A percentile compares a stretch with the other conserved stretches of the same genome.
phyloP scores from a whole-genome alignment of 2,797 vertebrate species.

The Passerculus sandwichensis region DNA sequence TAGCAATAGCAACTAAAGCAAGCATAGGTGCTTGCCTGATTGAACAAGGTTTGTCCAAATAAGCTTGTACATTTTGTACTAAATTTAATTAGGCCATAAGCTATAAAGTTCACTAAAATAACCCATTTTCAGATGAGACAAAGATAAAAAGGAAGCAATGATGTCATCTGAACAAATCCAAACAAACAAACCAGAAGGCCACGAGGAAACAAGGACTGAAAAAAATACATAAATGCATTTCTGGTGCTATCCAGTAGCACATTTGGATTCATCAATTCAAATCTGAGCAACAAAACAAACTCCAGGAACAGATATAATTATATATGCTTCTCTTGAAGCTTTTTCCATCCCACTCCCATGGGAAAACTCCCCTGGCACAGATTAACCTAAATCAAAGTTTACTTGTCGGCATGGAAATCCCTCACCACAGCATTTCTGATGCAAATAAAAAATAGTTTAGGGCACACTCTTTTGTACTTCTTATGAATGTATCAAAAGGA shows the following conservation, averaged over 20 bases:
- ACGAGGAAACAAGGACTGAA: not conserved
- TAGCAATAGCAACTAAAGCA: not conserved
- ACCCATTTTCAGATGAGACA: not conserved
- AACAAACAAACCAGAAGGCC: not conserved
- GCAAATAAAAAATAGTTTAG: not conserved
- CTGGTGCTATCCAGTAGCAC: not conserved
- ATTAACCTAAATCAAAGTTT: constrained; percentile 5
- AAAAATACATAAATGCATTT: not conserved
- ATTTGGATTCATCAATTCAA: not conserved
- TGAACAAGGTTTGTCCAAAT: not conserved
- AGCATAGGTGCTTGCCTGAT: not conserved
- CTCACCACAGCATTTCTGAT: not conserved
- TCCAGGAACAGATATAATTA: not conserved
- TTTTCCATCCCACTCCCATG: not conserved
- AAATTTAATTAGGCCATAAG: not conserved
- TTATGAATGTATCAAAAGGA: not conserved
- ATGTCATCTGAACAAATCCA: not conserved
- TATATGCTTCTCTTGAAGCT: not conserved
- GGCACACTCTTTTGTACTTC: not conserved
- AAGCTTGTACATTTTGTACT: not conserved
- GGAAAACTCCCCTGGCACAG: not conserved
- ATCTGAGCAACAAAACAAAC: not conserved
- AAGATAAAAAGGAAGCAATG: not conserved
- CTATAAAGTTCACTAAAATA: not conserved
- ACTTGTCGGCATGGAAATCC: not conserved